Percentiles rank a stretch among this genome's conserved stretches.
Conservation (phyloP, 2,888 invertebrate species). For the Agonopterix alstromeriana region DNA sequence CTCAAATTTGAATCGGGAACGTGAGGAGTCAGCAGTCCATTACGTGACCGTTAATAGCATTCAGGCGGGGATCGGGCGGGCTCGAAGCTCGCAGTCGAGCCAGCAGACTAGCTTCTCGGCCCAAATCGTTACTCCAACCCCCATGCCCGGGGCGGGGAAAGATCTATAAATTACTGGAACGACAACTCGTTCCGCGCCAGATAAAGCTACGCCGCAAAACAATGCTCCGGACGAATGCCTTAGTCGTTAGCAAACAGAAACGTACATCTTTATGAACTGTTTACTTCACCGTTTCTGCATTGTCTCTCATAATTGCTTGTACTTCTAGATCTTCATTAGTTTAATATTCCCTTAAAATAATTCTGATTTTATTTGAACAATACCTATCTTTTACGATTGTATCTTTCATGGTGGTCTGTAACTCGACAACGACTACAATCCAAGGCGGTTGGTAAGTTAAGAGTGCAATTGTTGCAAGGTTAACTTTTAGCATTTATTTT, state of each 20-base stretch:
- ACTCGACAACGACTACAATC: too few species aligned
- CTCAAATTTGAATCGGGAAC: slow-evolving; percentile 64
- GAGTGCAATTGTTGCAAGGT: too few species aligned
- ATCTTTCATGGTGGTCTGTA: too few species aligned
- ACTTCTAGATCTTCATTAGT: too few species aligned
- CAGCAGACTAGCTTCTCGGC: slow-evolving; percentile 39
- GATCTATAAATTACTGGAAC: slow-evolving; percentile 72
- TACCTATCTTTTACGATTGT: too few species aligned
- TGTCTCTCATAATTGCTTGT: slow-evolving; percentile 27
- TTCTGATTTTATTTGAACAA: too few species aligned
- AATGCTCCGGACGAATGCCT: slow-evolving; percentile 64
- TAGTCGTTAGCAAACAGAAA: slow-evolving; percentile 56
- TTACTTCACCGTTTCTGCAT: slow-evolving; percentile 48
- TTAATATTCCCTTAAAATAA: too few species aligned
- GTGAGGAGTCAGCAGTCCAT: slow-evolving; percentile 58
- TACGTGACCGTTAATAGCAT: slow-evolving; percentile 68
- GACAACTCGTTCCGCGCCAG: slow-evolving; percentile 71
- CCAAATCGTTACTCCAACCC: slow-evolving; percentile 47
- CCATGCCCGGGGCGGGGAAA: slow-evolving; percentile 60
- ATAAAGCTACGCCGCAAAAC: slow-evolving; percentile 72
- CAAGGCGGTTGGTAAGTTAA: too few species aligned
- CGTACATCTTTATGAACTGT: slow-evolving; percentile 66
- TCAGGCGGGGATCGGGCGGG: slow-evolving; percentile 30
- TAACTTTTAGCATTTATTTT: too few species aligned
- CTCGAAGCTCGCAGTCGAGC: slow-evolving; percentile 31